Evolutionary conservation across 1,140 invertebrate genomes (phyloP), one percentile per base, ranked within the genome.

Genomic region (Pogonomyrmex barbatus): DNA sequence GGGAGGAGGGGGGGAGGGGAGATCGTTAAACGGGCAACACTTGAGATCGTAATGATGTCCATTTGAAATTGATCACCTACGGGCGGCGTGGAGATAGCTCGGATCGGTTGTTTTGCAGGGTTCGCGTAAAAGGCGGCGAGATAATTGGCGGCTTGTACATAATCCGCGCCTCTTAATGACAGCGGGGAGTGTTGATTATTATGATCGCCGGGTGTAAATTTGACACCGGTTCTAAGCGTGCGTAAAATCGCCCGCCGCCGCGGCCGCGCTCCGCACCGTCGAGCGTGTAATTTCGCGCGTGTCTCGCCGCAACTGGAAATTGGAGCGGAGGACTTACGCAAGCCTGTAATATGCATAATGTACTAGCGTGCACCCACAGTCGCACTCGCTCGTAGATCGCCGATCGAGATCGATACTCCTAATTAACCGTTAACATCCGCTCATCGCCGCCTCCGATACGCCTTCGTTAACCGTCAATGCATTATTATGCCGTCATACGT

Each of bases 281-380:
- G 68, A 78, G 56, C 54, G 62, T 36, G 70, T 58, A 78, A 88
- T 87, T 87, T 89, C 62, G 82, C 86, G 77, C 63, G 77, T 75
- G 76, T 79, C 75, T 87, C 58, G 65, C 87, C 73, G 65, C 42
- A 4, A 24, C 33, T 87, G 77, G 89, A 90, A 92, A 91, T 87
- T 87, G 76, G 91, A 92, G 86, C 91, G 75, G 70, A 39, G 42
- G 62, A 42, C 68, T 90, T 90, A 73, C 89, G 89, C 67, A 90
- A 90, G 73, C 6, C 4, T 30, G 45, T 50, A 58, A 84, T 58
- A 86, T 70, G 33, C 54, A 79, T 82, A 79, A 81, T 58, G 2
- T 45, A 24, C 60, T 5, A 39, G 45, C n/a, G 5, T n/a, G 9
- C 56, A 71, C 54, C 71, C 71, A 77, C 76, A 39, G n/a, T 45